These are phyloP conservation scores for Spilogale gracilis DNA, from an alignment of 2,113 vertebrate genomes.

Conservation along the genomic window DNA sequence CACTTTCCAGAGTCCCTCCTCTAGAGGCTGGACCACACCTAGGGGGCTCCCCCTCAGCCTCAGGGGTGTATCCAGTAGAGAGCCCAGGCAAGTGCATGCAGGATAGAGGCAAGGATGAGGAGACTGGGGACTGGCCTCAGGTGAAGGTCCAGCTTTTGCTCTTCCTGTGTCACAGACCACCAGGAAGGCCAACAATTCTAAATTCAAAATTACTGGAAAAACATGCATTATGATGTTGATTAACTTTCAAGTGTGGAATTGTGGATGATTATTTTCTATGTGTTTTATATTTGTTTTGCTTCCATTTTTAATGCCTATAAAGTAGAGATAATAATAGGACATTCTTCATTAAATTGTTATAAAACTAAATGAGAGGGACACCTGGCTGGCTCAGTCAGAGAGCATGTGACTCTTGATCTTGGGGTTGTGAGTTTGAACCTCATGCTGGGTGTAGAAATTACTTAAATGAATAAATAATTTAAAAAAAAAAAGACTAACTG, in stretches of 20 bases:
- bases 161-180: neutral
- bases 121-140: neutral
- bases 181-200: neutral
- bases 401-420: neutral
- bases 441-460: neutral
- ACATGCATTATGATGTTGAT: neutral
- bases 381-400: neutral
- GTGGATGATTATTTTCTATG: neutral
- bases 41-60: neutral
- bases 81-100: neutral
- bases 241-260: neutral
- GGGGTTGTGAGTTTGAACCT: neutral
- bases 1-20: neutral
- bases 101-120: neutral
- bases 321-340: neutral
- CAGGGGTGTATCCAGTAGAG: neutral
- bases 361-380: neutral
- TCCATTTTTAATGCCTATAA: slow-evolving; percentile 17
- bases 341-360: neutral
- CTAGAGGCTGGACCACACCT: neutral
- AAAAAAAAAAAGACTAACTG: neutral
- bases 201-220: neutral
- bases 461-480: neutral
- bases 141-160: neutral
- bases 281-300: neutral